Conservation (phyloP, 2,797 vertebrate species). For the Neopelma chrysocephalum region DNA sequence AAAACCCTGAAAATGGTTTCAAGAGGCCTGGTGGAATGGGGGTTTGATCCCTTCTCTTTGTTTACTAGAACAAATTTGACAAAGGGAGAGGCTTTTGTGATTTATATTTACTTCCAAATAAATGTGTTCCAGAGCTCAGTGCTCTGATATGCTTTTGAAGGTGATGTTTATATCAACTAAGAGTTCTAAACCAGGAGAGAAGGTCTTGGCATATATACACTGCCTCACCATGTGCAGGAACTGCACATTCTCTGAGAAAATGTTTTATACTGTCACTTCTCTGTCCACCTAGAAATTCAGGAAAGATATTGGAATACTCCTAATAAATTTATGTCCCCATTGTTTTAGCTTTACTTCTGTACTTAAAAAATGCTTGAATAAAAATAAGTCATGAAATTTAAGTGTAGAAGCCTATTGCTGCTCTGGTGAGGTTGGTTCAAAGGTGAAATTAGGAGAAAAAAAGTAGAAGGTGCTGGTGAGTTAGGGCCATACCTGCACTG, state of each 20-base stretch:
- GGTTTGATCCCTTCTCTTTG: neutral
- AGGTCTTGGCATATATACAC: neutral
- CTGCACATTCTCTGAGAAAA: neutral
- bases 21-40: neutral
- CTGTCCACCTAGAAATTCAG: neutral
- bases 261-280: neutral
- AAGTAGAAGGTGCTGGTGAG: neutral
- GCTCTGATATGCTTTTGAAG: neutral
- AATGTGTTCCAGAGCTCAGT: neutral
- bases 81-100: neutral
- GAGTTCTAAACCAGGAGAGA: neutral
- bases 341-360: neutral
- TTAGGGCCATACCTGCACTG: neutral
- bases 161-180: neutral
- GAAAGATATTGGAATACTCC: neutral
- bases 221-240: neutral
- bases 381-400: neutral
- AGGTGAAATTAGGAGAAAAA: neutral
- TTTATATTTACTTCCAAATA: neutral
- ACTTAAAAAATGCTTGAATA: neutral
- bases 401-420: neutral
- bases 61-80: neutral
- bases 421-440: neutral
- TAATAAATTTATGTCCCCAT: neutral
- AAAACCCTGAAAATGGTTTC: neutral